phyloP scores from a whole-genome alignment of 2,797 vertebrate species.

The Aulostomus chinensis region DNA sequence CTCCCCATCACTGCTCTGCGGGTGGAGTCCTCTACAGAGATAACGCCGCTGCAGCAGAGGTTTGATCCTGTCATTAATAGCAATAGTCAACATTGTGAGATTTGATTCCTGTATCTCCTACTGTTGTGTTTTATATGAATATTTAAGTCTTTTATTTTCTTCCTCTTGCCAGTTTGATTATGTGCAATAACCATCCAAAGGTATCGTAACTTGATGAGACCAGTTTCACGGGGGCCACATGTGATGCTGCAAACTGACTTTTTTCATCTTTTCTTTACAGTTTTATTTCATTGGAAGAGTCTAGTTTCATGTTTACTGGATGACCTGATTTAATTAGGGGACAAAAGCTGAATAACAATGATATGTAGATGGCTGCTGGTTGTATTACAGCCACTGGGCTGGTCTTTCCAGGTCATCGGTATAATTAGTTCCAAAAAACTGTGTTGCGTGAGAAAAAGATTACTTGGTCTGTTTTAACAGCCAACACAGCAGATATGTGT shows the following conservation, averaged over 20 bases:
- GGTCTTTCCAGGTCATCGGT: conserved; percentile 10
- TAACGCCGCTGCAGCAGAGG: conserved; percentile 5
- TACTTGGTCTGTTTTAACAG: conserved; percentile 17
- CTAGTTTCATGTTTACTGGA: conserved; percentile 1
- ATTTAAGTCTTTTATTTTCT: conserved; percentile 28
- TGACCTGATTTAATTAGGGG: conserved; percentile 2
- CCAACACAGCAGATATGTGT: conserved; percentile 19
- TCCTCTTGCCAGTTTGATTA: conserved; percentile 28
- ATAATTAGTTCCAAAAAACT: conserved; percentile 18
- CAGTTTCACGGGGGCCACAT: conserved; percentile 26
- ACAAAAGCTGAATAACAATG: conserved; percentile 11
- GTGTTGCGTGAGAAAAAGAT: conserved; percentile 5
- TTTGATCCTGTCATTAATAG: conserved; percentile 56
- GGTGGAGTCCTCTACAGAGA: conserved; percentile 3
- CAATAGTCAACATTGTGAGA: conserved; percentile 64
- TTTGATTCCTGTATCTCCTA: conserved; percentile 46
- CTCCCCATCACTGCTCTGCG: conserved; percentile 15
- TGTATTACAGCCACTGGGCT: not conserved
- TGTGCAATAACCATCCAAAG: conserved; percentile 66
- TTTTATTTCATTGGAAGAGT: conserved; percentile 5
- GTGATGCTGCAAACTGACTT: conserved; percentile 20
- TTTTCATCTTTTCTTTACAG: conserved; percentile 1
- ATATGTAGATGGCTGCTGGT: conserved; percentile 2
- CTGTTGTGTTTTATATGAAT: conserved; percentile 37
- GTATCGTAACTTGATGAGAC: conserved; percentile 33